These are phyloP conservation scores for Aphelenchoides avenae DNA, from an alignment of 1,140 invertebrate genomes.

Conservation along the genomic window DNA sequence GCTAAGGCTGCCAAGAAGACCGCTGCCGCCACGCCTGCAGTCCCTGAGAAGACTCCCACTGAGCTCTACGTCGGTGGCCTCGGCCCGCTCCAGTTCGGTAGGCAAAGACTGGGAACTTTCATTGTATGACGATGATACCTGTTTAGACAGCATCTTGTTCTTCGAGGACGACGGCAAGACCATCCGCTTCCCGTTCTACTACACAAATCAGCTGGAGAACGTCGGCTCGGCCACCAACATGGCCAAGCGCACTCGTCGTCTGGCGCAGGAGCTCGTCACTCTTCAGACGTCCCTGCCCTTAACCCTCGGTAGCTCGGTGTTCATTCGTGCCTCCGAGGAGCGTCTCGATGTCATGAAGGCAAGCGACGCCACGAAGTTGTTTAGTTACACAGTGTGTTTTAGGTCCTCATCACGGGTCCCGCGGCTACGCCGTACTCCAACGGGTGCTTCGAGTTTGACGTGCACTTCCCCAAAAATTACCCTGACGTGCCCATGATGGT, in stretches of 20 bases:
- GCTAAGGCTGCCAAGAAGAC: neutral
- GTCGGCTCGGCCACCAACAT: conserved; percentile 75
- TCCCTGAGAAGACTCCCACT: conserved; percentile 2
- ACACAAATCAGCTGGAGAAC: conserved; percentile 69
- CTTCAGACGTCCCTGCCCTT: conserved; percentile 83
- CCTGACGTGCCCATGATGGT: conserved; percentile 68
- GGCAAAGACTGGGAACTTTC: neutral
- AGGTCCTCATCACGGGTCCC: conserved; percentile 78
- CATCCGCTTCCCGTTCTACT: conserved; percentile 73
- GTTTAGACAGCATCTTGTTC: too few relatives aligned
- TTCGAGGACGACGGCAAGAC: too few relatives aligned
- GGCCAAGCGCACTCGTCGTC: conserved; percentile 77
- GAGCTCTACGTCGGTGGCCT: conserved; percentile 15
- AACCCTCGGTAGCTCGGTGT: conserved; percentile 88
- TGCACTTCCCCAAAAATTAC: conserved; percentile 63
- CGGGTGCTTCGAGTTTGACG: conserved; percentile 64
- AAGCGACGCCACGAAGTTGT: too few relatives aligned
- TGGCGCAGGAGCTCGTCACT: conserved; percentile 89
- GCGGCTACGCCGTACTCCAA: conserved; percentile 63
- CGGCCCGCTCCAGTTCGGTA: conserved; percentile 29
- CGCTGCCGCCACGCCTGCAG: too few relatives aligned
- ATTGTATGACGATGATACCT: too few relatives aligned
- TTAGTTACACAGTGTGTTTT: too few relatives aligned
- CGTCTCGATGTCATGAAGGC: conserved; percentile 88
- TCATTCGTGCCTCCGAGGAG: conserved; percentile 87